Conservation (phyloP, 2,888 invertebrate genomes). For the Fissipunctia ypsillon region DNA sequence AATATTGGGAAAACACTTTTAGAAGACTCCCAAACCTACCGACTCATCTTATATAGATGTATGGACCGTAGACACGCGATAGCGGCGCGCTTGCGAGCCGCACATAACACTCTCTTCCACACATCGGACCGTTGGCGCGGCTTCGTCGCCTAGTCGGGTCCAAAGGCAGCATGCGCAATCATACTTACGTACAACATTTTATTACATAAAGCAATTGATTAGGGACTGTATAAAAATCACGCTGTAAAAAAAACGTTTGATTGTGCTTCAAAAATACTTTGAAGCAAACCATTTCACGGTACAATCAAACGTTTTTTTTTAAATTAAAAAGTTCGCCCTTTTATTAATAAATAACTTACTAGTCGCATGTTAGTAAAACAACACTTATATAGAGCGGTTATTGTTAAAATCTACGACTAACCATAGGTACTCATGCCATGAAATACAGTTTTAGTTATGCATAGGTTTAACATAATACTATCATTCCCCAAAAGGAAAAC, state of each 20-base stretch:
- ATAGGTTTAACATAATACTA: neutral
- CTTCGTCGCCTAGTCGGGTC: conserved; percentile 93
- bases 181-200: conserved; percentile 54
- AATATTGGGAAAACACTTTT: neutral
- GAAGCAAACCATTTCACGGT: neutral
- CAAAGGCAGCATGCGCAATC: conserved; percentile 84
- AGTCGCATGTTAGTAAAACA: neutral
- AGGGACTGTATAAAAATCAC: neutral
- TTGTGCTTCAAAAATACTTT: no score
- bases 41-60: conserved; percentile 97
- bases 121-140: conserved; percentile 93
- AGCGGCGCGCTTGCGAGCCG: conserved; percentile 97
- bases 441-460: no score
- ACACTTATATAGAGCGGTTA: neutral
- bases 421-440: neutral
- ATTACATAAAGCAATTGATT: neutral
- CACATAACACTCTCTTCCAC: conserved; percentile 95
- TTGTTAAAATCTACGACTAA: neutral
- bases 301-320: neutral
- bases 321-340: neutral
- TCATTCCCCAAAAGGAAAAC: neutral
- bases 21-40: conserved; percentile 89
- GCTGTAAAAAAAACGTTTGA: no score
- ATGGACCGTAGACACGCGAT: conserved; percentile 98
- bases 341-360: neutral